A percentile compares a stretch with the other conserved stretches of the same genome.
phyloP scores from a whole-genome alignment of 2,888 invertebrate genomes.

The Labia minor region DNA sequence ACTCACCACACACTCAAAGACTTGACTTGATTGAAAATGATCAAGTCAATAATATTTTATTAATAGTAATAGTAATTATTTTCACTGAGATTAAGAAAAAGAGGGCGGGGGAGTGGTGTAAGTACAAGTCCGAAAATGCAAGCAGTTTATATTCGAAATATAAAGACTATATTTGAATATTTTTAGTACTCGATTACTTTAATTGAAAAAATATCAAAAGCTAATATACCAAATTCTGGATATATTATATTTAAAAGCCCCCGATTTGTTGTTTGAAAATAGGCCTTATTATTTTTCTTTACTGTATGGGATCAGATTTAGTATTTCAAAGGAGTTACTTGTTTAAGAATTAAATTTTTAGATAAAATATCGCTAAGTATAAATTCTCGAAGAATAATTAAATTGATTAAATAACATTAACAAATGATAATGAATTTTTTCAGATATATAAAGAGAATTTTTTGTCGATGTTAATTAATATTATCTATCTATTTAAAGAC shows the following conservation, averaged over 20 bases:
- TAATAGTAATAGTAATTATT: neutral
- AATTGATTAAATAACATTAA: no score
- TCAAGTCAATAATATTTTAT: neutral
- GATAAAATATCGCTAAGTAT: neutral
- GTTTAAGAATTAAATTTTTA: neutral
- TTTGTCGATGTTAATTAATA: no score
- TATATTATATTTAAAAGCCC: neutral
- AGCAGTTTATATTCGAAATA: neutral
- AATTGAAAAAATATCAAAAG: neutral
- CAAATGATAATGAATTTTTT: no score
- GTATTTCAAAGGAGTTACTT: neutral
- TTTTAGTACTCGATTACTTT: neutral
- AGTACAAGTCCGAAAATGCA: slow-evolving; percentile 13
- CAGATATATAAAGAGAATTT: no score
- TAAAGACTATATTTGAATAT: neutral
- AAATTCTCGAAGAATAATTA: neutral
- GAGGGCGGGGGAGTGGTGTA: neutral
- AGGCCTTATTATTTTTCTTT: no score
- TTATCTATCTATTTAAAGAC: neutral
- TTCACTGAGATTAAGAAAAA: neutral
- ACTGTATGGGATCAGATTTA: neutral
- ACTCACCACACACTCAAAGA: neutral
- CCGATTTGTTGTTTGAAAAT: neutral
- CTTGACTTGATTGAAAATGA: neutral
- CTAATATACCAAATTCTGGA: neutral